These are phyloP conservation scores for Poecilia latipinna DNA, from an alignment of 2,113 vertebrate species.

Conservation along the genomic window DNA sequence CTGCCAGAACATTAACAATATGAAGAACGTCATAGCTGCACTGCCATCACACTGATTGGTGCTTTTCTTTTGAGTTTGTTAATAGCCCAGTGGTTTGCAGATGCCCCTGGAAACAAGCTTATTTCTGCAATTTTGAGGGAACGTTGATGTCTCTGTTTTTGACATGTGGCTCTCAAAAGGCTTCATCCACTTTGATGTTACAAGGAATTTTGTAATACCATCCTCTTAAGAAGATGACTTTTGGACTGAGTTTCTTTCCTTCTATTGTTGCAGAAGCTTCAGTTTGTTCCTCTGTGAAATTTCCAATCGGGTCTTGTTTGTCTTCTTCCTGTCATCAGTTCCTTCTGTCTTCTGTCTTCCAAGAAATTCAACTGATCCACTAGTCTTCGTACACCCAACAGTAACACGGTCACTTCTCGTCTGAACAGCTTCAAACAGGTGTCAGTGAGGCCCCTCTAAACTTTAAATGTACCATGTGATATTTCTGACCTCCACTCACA, in stretches of 20 bases:
- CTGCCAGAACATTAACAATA: not conserved
- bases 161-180: not conserved
- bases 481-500: slow-evolving; percentile 20
- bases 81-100: not conserved
- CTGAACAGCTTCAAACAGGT: slow-evolving; percentile 67
- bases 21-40: not conserved
- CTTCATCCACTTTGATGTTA: not conserved
- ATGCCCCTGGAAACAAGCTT: not conserved
- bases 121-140: not conserved
- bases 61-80: not conserved
- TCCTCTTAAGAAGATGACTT: not conserved
- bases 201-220: not conserved
- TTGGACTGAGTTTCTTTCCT: not conserved
- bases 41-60: not conserved
- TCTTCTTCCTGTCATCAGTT: slow-evolving; percentile 49
- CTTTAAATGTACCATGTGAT: slow-evolving; percentile 5
- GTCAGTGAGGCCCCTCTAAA: slow-evolving; percentile 35
- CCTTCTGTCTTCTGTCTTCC: slow-evolving; percentile 20
- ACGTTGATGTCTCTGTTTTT: not conserved
- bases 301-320: slow-evolving; percentile 74
- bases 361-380: slow-evolving; percentile 46
- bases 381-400: slow-evolving; percentile 27
- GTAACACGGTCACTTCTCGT: slow-evolving; percentile 32
- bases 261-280: slow-evolving; percentile 43
- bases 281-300: slow-evolving; percentile 66